Conservation (phyloP, 2,888 invertebrate genomes). For the Mythimna pallens region DNA sequence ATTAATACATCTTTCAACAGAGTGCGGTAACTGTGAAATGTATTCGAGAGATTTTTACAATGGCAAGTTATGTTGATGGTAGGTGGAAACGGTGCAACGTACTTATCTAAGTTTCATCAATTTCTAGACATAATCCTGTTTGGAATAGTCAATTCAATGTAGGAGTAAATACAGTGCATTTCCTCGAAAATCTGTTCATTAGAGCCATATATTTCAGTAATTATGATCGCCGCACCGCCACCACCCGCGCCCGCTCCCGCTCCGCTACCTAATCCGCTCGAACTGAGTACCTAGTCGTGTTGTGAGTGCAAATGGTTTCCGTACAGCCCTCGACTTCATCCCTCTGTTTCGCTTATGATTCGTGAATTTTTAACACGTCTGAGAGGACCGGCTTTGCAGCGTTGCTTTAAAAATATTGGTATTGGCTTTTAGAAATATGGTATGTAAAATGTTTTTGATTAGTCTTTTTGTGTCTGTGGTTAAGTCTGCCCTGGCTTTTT, state of each 20-base stretch:
- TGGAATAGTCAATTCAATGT: not conserved
- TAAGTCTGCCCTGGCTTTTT: not conserved
- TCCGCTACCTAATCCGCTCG: slow-evolving; percentile 69
- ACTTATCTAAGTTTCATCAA: not conserved
- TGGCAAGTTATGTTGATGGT: not conserved
- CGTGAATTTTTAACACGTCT: slow-evolving; percentile 84
- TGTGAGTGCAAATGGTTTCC: slow-evolving; percentile 77
- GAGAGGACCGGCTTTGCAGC: slow-evolving; percentile 75
- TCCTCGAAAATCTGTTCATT: slow-evolving; percentile 8
- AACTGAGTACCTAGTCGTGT: slow-evolving; percentile 66
- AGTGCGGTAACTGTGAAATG: slow-evolving; percentile 21
- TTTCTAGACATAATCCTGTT: not conserved
- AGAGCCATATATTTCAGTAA: slow-evolving; percentile 41
- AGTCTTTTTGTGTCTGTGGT: slow-evolving; percentile 45
- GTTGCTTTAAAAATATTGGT: slow-evolving; percentile 65
- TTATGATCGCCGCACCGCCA: slow-evolving; percentile 38
- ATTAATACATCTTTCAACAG: slow-evolving; percentile 52
- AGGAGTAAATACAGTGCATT: slow-evolving; percentile 17
- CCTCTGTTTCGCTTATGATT: slow-evolving; percentile 82
- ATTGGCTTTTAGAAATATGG: slow-evolving; percentile 59
- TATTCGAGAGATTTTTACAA: slow-evolving; percentile 4
- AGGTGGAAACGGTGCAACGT: not conserved
- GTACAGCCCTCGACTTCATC: slow-evolving; percentile 69
- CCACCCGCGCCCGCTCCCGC: slow-evolving; percentile 20
- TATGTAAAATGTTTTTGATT: slow-evolving; percentile 53